phyloP scores from a whole-genome alignment of 2,888 invertebrate species.

The Falcaria lacertinaria region DNA sequence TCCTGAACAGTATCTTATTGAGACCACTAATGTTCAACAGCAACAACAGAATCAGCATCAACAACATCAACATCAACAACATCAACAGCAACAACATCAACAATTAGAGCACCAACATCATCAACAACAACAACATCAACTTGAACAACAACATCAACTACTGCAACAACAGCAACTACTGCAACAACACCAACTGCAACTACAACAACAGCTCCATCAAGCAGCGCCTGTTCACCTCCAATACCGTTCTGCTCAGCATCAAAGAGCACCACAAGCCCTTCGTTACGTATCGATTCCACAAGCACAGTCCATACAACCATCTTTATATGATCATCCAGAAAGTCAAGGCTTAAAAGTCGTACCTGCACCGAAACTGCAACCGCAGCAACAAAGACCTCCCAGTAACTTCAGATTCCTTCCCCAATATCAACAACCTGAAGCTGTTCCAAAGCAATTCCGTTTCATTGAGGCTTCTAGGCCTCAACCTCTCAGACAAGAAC shows the following conservation, averaged over 20 bases:
- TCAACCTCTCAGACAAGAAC: slow-evolving; percentile 54
- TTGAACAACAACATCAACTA: slow-evolving; percentile 26
- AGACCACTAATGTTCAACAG: slow-evolving; percentile 70
- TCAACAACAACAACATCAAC: slow-evolving; percentile 26
- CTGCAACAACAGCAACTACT: slow-evolving; percentile 50
- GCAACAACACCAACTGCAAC: slow-evolving; percentile 22
- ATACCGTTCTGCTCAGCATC: slow-evolving; percentile 35
- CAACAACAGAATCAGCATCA: slow-evolving; percentile 35
- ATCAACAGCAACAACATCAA: slow-evolving; percentile 36
- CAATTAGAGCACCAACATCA: slow-evolving; percentile 43
- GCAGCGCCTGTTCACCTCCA: slow-evolving; percentile 22
- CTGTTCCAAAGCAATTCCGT: slow-evolving; percentile 62
- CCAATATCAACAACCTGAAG: slow-evolving; percentile 63
- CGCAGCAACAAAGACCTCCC: slow-evolving; percentile 37
- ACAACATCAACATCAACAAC: slow-evolving; percentile 26
- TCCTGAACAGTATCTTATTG: slow-evolving; percentile 73
- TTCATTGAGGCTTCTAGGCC: slow-evolving; percentile 54
- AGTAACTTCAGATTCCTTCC: slow-evolving; percentile 51
- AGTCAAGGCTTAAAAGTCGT: slow-evolving; percentile 68
- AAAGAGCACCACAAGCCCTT: slow-evolving; percentile 47
- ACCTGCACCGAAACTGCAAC: slow-evolving; percentile 63
- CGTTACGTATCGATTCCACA: slow-evolving; percentile 51
- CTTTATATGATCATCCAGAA: slow-evolving; percentile 61
- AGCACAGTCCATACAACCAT: slow-evolving; percentile 40
- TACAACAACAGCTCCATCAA: slow-evolving; percentile 21